Evolutionary conservation across 2,888 invertebrate genomes (phyloP).

Genomic region (Callosobruchus maculatus): DNA sequence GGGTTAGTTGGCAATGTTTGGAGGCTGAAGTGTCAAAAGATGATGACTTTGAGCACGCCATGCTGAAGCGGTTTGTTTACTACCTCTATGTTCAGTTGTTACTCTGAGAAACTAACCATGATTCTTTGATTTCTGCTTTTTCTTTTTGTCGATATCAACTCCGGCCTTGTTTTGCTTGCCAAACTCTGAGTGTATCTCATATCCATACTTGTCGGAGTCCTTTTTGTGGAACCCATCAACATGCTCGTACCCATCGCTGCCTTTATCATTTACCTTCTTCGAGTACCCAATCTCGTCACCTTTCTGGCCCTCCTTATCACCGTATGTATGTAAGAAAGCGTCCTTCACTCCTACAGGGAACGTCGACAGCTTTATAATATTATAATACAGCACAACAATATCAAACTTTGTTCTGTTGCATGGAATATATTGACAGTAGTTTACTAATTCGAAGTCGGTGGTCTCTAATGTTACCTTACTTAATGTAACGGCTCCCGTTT

Average conservation of each 20-base stretch:
- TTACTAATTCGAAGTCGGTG: too few species aligned
- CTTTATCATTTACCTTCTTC: constrained; percentile 61
- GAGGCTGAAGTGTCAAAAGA: too few species aligned
- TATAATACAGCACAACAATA: too few species aligned
- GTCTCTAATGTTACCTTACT: too few species aligned
- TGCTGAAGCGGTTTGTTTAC: too few species aligned
- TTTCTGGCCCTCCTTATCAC: constrained; percentile 54
- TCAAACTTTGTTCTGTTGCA: too few species aligned
- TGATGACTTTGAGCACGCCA: too few species aligned
- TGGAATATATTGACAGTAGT: too few species aligned
- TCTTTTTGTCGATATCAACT: constrained; percentile 48
- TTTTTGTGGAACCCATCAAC: constrained; percentile 71
- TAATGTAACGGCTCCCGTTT: too few species aligned
- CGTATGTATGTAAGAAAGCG: constrained; percentile 59
- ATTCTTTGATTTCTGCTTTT: constrained; percentile 25
- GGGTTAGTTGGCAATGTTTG: too few species aligned
- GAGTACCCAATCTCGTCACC: constrained; percentile 61
- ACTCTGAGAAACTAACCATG: constrained; percentile 10
- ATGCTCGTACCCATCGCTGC: constrained; percentile 69
- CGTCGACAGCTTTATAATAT: background rate
- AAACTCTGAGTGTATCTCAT: constrained; percentile 64
- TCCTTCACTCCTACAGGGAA: constrained; percentile 43
- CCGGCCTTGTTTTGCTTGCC: constrained; percentile 51
- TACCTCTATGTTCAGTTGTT: too few species aligned
- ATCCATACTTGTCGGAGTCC: constrained; percentile 69